These are phyloP conservation scores for Agelastica alni DNA, from an alignment of 2,888 invertebrate species.

Conservation along the genomic window DNA sequence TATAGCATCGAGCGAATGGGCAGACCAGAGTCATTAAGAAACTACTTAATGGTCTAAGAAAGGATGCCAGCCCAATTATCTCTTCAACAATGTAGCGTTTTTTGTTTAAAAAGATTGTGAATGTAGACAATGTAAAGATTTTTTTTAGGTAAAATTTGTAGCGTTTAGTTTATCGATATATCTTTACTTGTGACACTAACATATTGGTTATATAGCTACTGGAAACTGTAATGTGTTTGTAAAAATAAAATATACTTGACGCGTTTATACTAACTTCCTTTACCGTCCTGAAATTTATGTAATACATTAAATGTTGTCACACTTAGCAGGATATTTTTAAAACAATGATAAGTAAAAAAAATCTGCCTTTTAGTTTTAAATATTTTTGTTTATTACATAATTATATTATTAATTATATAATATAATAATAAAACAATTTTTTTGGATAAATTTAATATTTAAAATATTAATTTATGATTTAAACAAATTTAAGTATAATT, in stretches of 20 bases:
- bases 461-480: too few relatives aligned
- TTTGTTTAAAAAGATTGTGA: slow-evolving; percentile 12
- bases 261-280: slow-evolving; percentile 1
- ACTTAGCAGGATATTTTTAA: too few relatives aligned
- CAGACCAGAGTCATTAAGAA: slow-evolving; percentile 30
- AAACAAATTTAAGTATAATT: too few relatives aligned
- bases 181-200: slow-evolving; percentile 3
- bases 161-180: slow-evolving; percentile 10
- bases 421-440: too few relatives aligned
- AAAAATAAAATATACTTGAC: slow-evolving; percentile 3
- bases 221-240: slow-evolving; percentile 8
- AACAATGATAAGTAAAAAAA: too few relatives aligned
- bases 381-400: too few relatives aligned
- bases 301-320: slow-evolving; percentile 1
- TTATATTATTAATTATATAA: too few relatives aligned
- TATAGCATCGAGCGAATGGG: slow-evolving; percentile 26
- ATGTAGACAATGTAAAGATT: slow-evolving; percentile 15
- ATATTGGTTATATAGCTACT: slow-evolving; percentile 12
- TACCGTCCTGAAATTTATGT: slow-evolving; percentile 2
- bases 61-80: slow-evolving; percentile 28
- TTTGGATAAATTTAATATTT: too few relatives aligned
- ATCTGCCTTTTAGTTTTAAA: too few relatives aligned
- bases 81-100: slow-evolving; percentile 24
- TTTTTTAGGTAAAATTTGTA: slow-evolving; percentile 11
- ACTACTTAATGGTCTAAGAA: slow-evolving; percentile 34